Conservation (phyloP, 2,797 vertebrate species). For the Periophthalmus magnuspinnatus region DNA sequence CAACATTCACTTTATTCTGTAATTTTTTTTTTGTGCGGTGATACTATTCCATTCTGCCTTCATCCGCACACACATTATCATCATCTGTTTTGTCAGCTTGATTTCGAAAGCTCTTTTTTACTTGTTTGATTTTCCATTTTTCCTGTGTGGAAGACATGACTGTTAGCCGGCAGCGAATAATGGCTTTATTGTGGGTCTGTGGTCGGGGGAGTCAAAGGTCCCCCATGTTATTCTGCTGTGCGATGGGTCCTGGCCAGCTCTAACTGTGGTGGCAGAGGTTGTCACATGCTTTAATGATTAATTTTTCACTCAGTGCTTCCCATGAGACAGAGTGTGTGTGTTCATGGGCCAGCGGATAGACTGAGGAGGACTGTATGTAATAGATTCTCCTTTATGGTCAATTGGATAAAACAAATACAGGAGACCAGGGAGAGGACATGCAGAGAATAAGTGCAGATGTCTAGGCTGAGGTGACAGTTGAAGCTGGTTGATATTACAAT, state of each 20-base stretch:
- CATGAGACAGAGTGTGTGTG: constrained; percentile 50
- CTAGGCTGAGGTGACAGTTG: constrained; percentile 4
- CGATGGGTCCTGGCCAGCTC: constrained; percentile 23
- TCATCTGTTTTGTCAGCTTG: constrained; percentile 1
- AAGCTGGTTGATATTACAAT: not conserved
- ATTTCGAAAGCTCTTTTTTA: not conserved
- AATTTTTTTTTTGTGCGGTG: not conserved
- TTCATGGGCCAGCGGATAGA: constrained; percentile 58
- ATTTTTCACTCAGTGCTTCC: constrained; percentile 41
- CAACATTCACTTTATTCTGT: not conserved
- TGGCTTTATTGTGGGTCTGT: constrained; percentile 19
- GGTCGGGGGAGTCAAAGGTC: constrained; percentile 39
- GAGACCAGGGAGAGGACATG: constrained; percentile 13
- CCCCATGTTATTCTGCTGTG: constrained; percentile 40
- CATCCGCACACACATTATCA: not conserved
- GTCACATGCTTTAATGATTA: constrained; percentile 51
- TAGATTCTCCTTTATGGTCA: constrained; percentile 53
- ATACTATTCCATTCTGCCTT: not conserved
- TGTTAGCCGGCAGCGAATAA: constrained; percentile 24
- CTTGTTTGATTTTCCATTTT: constrained; percentile 17
- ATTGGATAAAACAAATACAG: constrained; percentile 46
- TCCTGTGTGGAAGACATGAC: constrained; percentile 21
- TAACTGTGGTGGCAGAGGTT: constrained; percentile 40
- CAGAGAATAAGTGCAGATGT: constrained; percentile 22
- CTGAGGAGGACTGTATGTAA: constrained; percentile 36